Conservation (phyloP, 53 echinoderm and acorn worm genomes). For the Echinarachnius parma region DNA sequence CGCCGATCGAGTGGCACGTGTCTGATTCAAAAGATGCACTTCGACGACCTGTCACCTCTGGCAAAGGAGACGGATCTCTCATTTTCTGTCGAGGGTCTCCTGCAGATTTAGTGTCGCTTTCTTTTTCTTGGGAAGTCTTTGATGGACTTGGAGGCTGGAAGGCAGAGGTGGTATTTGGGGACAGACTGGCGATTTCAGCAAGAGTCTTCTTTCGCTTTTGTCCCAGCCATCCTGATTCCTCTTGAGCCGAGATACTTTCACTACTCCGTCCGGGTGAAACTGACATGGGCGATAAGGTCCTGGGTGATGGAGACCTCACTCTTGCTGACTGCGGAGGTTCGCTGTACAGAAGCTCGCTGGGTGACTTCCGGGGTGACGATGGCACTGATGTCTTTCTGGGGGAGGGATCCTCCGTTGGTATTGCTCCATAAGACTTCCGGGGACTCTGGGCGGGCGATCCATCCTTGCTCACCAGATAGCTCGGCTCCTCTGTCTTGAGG, state of each 20-base stretch:
- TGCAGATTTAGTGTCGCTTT: not conserved
- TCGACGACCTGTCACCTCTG: not conserved
- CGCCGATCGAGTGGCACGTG: slow-evolving; percentile 23
- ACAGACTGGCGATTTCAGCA: slow-evolving; percentile 9
- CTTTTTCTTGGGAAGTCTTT: not conserved
- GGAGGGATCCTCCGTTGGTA: not conserved
- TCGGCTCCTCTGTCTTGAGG: slow-evolving; percentile 1
- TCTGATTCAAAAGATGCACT: slow-evolving; percentile 21
- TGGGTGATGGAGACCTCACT: slow-evolving; percentile 8
- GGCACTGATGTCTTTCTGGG: not conserved
- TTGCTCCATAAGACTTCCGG: slow-evolving; percentile 25
- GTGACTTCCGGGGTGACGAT: slow-evolving; percentile 10
- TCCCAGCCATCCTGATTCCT: no score
- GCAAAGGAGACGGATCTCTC: not conserved
- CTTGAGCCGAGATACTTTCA: not conserved
- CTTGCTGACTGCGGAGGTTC: slow-evolving; percentile 17
- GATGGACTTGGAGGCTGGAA: slow-evolving; percentile 10
- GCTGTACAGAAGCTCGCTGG: slow-evolving; percentile 9
- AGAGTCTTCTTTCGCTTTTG: slow-evolving; percentile 4
- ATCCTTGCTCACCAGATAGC: not conserved
- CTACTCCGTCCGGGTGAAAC: no score
- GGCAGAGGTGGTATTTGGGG: not conserved
- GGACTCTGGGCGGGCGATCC: not conserved
- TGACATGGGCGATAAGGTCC: not conserved
- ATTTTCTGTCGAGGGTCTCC: not conserved